Evolutionary conservation across 2,113 vertebrate genomes (phyloP).

Genomic region (Hippopotamus amphibius): DNA sequence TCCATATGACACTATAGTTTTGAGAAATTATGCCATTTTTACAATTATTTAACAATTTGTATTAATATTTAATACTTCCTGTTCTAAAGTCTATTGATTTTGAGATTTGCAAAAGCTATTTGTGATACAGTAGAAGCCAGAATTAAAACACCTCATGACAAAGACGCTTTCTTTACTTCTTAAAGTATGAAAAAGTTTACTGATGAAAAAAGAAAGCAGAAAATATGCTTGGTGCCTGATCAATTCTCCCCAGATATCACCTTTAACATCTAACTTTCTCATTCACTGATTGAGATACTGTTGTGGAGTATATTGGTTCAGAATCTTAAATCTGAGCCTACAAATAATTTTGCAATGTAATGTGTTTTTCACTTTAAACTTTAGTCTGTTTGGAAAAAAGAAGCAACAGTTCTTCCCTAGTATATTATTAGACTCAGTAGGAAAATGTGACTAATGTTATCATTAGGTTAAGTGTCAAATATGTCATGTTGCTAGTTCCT

Average conservation of each 20-base stretch:
- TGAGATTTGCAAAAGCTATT: background rate
- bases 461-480: background rate
- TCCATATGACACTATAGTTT: background rate
- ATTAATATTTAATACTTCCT: slow-evolving; percentile 1
- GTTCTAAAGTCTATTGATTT: background rate
- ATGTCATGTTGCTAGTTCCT: background rate
- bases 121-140: background rate
- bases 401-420: background rate
- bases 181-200: background rate
- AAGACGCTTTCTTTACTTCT: background rate
- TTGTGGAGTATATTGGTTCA: background rate
- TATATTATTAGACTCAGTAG: background rate
- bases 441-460: background rate
- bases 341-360: background rate
- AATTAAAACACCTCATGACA: slow-evolving; percentile 26
- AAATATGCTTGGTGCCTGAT: background rate
- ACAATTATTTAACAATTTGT: background rate
- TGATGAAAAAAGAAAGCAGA: background rate
- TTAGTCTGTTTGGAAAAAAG: background rate
- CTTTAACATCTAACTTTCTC: background rate
- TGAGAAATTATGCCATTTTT: slow-evolving; percentile 51
- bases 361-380: slow-evolving; percentile 36
- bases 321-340: background rate
- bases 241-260: background rate
- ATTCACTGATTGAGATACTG: background rate